These are phyloP conservation scores for Rhinogobio ventralis DNA, from an alignment of 2,797 vertebrate genomes.

Conservation along the genomic window DNA sequence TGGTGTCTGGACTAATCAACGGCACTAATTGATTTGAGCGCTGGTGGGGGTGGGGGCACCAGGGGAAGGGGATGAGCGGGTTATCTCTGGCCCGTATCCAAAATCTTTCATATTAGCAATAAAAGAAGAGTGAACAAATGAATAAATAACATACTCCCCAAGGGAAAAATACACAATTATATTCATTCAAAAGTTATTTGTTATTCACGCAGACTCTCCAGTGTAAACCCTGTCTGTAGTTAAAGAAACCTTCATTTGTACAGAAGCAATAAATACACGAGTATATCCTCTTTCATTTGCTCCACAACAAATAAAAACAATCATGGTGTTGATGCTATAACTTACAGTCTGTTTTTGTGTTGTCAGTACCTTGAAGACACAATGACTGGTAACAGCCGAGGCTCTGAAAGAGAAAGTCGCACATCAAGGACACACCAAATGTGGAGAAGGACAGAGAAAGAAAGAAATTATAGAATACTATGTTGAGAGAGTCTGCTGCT, in stretches of 20 bases:
- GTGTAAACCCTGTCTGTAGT: neutral
- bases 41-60: constrained; percentile 72
- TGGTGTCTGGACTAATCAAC: constrained; percentile 75
- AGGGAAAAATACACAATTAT: neutral
- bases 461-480: neutral
- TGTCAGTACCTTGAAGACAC: constrained; percentile 39
- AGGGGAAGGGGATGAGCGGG: constrained; percentile 26
- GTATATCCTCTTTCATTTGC: constrained; percentile 20
- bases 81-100: constrained; percentile 33
- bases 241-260: neutral
- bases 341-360: constrained; percentile 27
- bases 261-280: constrained; percentile 31
- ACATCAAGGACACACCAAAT: constrained; percentile 51
- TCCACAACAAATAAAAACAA: constrained; percentile 33
- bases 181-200: neutral
- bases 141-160: constrained; percentile 25
- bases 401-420: constrained; percentile 23
- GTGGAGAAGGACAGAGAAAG: neutral
- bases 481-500: neutral
- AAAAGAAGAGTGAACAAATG: neutral
- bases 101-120: constrained; percentile 46
- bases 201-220: neutral
- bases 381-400: constrained; percentile 47
- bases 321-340: constrained; percentile 11
- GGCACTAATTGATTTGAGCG: constrained; percentile 79